Conservation (phyloP, 2,888 invertebrate genomes). For the Ligdia adustata region DNA sequence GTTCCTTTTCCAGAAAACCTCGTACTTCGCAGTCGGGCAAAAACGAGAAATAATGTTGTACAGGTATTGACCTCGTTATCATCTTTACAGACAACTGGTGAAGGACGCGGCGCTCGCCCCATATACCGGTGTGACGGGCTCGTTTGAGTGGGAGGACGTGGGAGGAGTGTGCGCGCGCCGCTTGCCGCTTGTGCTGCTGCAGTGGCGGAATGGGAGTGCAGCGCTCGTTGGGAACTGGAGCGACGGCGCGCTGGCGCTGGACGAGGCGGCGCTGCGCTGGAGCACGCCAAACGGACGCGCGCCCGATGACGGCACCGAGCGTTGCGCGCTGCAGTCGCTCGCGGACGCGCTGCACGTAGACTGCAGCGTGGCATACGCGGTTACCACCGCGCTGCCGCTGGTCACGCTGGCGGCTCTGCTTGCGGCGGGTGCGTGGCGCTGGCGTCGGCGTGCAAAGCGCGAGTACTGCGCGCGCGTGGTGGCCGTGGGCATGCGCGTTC, state of each 20-base stretch:
- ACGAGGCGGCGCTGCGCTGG: slow-evolving; percentile 83
- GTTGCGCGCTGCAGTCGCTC: slow-evolving; percentile 87
- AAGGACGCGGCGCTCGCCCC: slow-evolving; percentile 43
- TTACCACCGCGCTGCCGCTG: slow-evolving; percentile 50
- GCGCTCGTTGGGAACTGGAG: slow-evolving; percentile 86
- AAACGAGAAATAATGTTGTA: too few relatives aligned
- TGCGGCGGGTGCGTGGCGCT: slow-evolving; percentile 53
- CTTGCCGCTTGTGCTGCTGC: slow-evolving; percentile 72
- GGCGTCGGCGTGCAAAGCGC: slow-evolving; percentile 61
- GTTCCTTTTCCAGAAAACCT: too few relatives aligned
- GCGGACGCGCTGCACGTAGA: slow-evolving; percentile 87
- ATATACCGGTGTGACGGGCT: slow-evolving; percentile 62
- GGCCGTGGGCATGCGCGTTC: slow-evolving; percentile 64
- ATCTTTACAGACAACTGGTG: slow-evolving; percentile 46
- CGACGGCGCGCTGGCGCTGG: slow-evolving; percentile 90
- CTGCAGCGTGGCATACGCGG: slow-evolving; percentile 89
- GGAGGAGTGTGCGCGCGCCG: slow-evolving; percentile 87
- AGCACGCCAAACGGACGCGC: slow-evolving; percentile 80
- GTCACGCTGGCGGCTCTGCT: slow-evolving; percentile 50
- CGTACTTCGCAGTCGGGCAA: too few relatives aligned
- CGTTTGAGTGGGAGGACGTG: slow-evolving; percentile 81
- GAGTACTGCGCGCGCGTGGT: slow-evolving; percentile 60
- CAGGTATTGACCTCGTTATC: too few relatives aligned
- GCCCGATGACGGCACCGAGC: slow-evolving; percentile 88
- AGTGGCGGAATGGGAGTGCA: slow-evolving; percentile 81